phyloP scores from a whole-genome alignment of 2,113 vertebrate genomes.

The Columba janthina region DNA sequence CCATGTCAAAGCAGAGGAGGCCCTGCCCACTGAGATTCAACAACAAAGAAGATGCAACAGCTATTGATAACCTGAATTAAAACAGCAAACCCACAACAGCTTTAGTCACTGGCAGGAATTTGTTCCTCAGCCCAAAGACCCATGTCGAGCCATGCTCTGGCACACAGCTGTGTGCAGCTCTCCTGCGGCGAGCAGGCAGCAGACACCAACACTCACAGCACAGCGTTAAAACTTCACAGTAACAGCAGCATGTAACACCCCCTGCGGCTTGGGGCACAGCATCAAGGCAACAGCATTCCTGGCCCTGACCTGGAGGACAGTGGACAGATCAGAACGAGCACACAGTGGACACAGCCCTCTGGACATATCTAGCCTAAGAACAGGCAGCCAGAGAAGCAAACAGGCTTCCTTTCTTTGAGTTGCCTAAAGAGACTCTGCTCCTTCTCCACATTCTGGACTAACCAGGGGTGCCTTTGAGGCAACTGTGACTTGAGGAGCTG shows the following conservation, averaged over 20 bases:
- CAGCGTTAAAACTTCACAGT: not conserved
- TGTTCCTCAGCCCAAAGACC: not conserved
- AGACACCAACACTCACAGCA: not conserved
- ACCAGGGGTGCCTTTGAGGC: not conserved
- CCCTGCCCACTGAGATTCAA: not conserved
- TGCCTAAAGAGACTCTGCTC: not conserved
- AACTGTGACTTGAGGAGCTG: not conserved
- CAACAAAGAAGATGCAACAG: not conserved
- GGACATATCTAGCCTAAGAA: not conserved
- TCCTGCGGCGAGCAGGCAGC: not conserved
- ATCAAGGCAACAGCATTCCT: not conserved
- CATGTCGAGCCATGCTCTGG: not conserved
- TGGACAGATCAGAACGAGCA: not conserved
- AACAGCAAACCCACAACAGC: not conserved
- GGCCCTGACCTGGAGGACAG: not conserved
- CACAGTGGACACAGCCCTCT: not conserved
- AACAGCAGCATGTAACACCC: fast-evolving
- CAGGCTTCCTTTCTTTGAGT: not conserved
- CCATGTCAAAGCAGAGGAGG: not conserved
- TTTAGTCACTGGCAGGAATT: not conserved
- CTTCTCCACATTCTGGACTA: not conserved
- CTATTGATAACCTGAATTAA: not conserved
- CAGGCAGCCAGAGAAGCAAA: not conserved
- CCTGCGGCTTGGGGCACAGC: not conserved
- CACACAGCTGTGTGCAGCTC: not conserved